Percentiles rank a stretch among this genome's conserved stretches.
These are phyloP conservation scores for Epirrita christyi DNA, from an alignment of 2,888 invertebrate genomes.

Conservation along the genomic window DNA sequence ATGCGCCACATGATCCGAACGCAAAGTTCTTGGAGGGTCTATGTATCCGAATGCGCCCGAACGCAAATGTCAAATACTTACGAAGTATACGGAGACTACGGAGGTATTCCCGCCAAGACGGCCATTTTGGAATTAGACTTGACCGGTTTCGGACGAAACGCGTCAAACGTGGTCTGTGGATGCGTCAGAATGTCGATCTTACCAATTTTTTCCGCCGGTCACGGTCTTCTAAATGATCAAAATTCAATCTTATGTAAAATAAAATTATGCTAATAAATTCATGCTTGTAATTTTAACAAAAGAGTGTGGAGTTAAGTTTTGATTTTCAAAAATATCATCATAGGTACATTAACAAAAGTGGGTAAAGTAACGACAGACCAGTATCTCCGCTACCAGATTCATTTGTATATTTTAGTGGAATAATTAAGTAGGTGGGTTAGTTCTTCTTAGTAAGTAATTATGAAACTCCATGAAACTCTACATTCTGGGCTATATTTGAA, in stretches of 20 bases:
- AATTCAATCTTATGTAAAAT: conserved; percentile 31
- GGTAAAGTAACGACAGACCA: no score
- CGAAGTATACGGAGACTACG: conserved; percentile 38
- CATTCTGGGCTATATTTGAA: no score
- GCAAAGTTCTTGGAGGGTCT: conserved; percentile 11
- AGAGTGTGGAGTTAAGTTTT: conserved; percentile 13
- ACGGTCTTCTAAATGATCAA: conserved; percentile 29
- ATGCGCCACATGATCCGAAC: conserved; percentile 59
- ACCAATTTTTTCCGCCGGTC: conserved; percentile 50
- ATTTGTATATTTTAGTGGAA: no score
- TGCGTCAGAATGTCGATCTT: conserved; percentile 55
- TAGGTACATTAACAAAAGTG: background rate
- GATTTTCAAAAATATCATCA: background rate
- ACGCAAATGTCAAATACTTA: conserved; percentile 74
- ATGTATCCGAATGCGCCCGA: conserved; percentile 42
- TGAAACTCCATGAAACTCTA: no score
- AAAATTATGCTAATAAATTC: conserved; percentile 37
- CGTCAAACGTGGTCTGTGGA: conserved; percentile 35
- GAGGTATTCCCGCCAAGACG: conserved; percentile 63
- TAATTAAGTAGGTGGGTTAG: no score
- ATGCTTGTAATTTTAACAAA: conserved; percentile 30
- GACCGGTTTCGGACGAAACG: conserved; percentile 65
- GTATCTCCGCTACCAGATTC: no score
- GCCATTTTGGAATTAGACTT: conserved; percentile 74
- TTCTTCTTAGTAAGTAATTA: no score